These are phyloP conservation scores for Smutsia gigantea DNA, from an alignment of 2,797 vertebrate genomes.

Conservation along the genomic window DNA sequence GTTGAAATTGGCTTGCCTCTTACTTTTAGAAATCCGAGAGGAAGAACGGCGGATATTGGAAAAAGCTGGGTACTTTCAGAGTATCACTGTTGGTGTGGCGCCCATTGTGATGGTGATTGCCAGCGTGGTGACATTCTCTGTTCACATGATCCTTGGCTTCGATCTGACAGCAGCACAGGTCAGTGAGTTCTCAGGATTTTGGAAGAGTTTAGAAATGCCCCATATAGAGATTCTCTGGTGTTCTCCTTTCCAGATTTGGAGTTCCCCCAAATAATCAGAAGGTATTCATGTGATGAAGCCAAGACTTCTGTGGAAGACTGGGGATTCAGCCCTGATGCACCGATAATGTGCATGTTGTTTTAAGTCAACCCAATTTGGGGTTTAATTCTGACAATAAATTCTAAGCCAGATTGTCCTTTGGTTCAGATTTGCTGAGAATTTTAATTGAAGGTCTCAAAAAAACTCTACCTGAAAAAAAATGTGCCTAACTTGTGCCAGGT, in stretches of 20 bases:
- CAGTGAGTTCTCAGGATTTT: background rate
- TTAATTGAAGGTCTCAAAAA: slow-evolving; percentile 21
- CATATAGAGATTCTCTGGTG: background rate
- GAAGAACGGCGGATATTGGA: slow-evolving; percentile 92
- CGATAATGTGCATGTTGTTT: background rate
- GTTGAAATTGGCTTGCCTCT: background rate
- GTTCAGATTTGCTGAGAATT: slow-evolving; percentile 43
- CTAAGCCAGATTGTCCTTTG: background rate
- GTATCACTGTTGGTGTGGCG: slow-evolving; percentile 95
- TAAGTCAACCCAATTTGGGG: background rate
- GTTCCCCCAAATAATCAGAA: background rate
- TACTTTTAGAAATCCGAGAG: slow-evolving; percentile 90
- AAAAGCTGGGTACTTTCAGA: slow-evolving; percentile 94
- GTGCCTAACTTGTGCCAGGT: background rate
- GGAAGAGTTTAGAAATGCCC: background rate
- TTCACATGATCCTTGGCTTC: slow-evolving; percentile 95
- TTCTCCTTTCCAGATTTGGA: background rate
- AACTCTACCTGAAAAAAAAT: background rate
- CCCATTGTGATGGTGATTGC: slow-evolving; percentile 96
- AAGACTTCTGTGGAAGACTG: background rate
- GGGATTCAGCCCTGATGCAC: background rate
- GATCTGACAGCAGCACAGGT: slow-evolving; percentile 96
- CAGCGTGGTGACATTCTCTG: slow-evolving; percentile 94
- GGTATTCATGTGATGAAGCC: background rate
- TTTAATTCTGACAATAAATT: slow-evolving; percentile 51